Percentiles rank a stretch among this genome's conserved stretches.
phyloP scores from a whole-genome alignment of 2,113 vertebrate genomes.

The Gymnocephalus cernua region DNA sequence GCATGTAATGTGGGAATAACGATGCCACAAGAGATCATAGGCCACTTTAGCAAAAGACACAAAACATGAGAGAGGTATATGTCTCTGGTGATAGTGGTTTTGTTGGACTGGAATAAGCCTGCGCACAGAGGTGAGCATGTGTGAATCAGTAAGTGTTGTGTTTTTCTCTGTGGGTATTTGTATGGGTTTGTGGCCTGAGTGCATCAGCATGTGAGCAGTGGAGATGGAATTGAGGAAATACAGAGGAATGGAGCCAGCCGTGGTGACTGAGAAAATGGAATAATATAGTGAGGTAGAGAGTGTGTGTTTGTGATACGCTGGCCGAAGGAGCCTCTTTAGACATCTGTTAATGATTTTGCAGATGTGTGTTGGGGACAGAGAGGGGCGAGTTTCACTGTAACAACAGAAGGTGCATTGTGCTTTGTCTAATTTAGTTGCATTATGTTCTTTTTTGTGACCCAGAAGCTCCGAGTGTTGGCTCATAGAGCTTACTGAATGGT shows the following conservation, averaged over 20 bases:
- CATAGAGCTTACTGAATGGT: slow-evolving; percentile 26
- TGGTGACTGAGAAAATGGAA: slow-evolving; percentile 60
- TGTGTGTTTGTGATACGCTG: slow-evolving; percentile 62
- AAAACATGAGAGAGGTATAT: not conserved
- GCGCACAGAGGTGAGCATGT: slow-evolving; percentile 18
- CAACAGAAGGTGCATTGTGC: slow-evolving; percentile 86
- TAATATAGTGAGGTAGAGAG: slow-evolving; percentile 55
- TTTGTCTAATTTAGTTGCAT: slow-evolving; percentile 79
- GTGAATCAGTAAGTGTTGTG: slow-evolving; percentile 6
- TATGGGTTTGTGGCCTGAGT: slow-evolving; percentile 42
- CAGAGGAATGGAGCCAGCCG: slow-evolving; percentile 47
- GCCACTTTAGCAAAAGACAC: not conserved
- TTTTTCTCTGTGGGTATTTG: slow-evolving; percentile 34
- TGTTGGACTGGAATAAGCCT: not conserved
- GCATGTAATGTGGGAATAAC: not conserved
- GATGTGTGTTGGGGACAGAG: slow-evolving; percentile 76
- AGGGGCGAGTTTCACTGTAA: slow-evolving; percentile 73
- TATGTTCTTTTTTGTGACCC: slow-evolving; percentile 66
- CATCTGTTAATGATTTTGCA: slow-evolving; percentile 86
- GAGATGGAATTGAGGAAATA: slow-evolving; percentile 41
- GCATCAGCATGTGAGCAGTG: slow-evolving; percentile 16
- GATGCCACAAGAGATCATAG: not conserved
- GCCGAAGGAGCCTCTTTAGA: slow-evolving; percentile 66
- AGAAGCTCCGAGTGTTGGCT: slow-evolving; percentile 58
- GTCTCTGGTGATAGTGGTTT: slow-evolving; percentile 16